Conservation (phyloP, 2,797 vertebrate genomes). For the Poecilia velifera region DNA sequence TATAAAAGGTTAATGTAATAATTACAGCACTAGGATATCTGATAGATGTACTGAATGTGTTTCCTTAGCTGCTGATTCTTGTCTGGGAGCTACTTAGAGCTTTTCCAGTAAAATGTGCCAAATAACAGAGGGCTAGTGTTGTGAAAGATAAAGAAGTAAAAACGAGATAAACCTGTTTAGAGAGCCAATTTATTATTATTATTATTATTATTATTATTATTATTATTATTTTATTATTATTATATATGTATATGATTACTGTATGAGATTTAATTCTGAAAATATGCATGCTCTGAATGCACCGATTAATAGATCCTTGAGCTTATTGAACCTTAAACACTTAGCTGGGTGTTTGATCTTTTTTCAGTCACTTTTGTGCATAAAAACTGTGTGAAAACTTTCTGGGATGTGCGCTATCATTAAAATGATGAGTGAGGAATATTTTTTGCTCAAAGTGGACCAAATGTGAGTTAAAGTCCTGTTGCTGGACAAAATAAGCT, state of each 20-base stretch:
- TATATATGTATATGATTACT: slow-evolving; percentile 13
- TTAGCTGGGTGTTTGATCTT: slow-evolving; percentile 16
- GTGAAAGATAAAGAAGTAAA: slow-evolving; percentile 17
- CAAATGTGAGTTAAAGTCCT: slow-evolving; percentile 25
- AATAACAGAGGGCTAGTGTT: slow-evolving; percentile 49
- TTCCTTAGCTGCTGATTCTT: slow-evolving; percentile 23
- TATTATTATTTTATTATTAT: not conserved
- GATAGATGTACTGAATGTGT: slow-evolving; percentile 20
- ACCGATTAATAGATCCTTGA: not conserved
- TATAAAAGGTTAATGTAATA: slow-evolving; percentile 25
- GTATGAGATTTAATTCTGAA: slow-evolving; percentile 6
- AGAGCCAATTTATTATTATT: not conserved
- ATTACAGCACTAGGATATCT: slow-evolving; percentile 22
- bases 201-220: too few relatives aligned
- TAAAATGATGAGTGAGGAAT: not conserved
- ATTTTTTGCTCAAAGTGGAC: slow-evolving; percentile 31
- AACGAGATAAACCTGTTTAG: slow-evolving; percentile 17
- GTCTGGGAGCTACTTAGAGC: slow-evolving; percentile 32
- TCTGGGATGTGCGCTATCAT: not conserved
- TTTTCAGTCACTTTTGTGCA: not conserved
- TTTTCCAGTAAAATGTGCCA: slow-evolving; percentile 65
- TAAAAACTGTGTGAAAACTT: slow-evolving; percentile 12
- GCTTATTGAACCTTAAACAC: slow-evolving; percentile 6
- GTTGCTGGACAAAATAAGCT: slow-evolving; percentile 4
- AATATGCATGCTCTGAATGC: slow-evolving; percentile 16